phyloP scores from a whole-genome alignment of 1,140 invertebrate species.

The Pogonomyrmex barbatus region DNA sequence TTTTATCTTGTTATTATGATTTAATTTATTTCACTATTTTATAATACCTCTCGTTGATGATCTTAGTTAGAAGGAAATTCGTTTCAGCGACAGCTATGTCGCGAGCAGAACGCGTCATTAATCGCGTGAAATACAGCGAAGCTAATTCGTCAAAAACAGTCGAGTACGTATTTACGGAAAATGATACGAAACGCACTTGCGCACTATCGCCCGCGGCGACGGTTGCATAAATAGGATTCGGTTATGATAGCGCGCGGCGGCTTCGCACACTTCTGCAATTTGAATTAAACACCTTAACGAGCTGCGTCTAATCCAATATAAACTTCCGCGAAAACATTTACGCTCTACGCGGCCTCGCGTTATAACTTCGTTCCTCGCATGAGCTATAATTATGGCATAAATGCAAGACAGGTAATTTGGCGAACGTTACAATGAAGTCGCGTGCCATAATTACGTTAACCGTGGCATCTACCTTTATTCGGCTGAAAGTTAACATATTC shows the following conservation, averaged over 20 bases:
- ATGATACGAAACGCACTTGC: slow-evolving; percentile 19
- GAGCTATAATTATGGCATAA: slow-evolving; percentile 55
- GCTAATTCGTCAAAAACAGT: slow-evolving; percentile 50
- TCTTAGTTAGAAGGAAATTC: slow-evolving; percentile 24
- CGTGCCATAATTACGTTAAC: slow-evolving; percentile 36
- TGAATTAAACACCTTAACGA: slow-evolving; percentile 64
- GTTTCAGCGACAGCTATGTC: neutral
- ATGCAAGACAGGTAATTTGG: slow-evolving; percentile 56
- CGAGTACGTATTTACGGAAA: slow-evolving; percentile 18
- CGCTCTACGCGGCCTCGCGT: slow-evolving; percentile 40
- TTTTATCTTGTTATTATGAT: neutral
- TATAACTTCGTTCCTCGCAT: slow-evolving; percentile 51
- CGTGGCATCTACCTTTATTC: neutral
- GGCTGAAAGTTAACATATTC: neutral
- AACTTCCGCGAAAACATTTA: slow-evolving; percentile 62
- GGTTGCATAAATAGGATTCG: slow-evolving; percentile 55
- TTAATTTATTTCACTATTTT: slow-evolving; percentile 18
- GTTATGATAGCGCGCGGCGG: slow-evolving; percentile 53
- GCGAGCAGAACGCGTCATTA: slow-evolving; percentile 39
- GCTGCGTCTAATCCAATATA: slow-evolving; percentile 61
- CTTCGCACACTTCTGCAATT: slow-evolving; percentile 59
- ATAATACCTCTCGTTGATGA: neutral
- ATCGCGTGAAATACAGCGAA: slow-evolving; percentile 40
- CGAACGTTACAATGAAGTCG: slow-evolving; percentile 45
- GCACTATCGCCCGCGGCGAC: slow-evolving; percentile 5